Percentiles rank a stretch among this genome's conserved stretches.
phyloP scores from a whole-genome alignment of 1,140 invertebrate species.

The Calephelis nemesis region DNA sequence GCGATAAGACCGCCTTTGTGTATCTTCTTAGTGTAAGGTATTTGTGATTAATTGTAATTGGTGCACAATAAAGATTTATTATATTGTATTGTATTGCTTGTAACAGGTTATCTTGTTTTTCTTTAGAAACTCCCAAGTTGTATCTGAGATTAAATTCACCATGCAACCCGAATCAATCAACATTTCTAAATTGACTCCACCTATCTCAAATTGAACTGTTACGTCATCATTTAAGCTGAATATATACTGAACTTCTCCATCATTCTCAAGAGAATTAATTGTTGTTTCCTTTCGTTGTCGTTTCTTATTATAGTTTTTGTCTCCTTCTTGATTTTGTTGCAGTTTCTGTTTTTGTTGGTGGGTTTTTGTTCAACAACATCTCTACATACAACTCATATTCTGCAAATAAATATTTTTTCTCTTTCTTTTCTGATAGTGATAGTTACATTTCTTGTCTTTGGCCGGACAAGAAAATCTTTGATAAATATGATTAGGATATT shows the following conservation, averaged over 20 bases:
- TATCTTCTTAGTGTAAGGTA: no score
- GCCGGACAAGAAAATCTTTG: no score
- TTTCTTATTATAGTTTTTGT: neutral
- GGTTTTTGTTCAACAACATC: no score
- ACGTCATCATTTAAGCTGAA: slow-evolving; percentile 31
- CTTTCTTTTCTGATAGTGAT: neutral
- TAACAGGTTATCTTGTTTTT: slow-evolving; percentile 10
- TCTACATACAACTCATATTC: no score
- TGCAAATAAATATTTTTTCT: no score
- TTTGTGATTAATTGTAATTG: no score
- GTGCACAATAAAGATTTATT: no score
- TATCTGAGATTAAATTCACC: slow-evolving; percentile 39
- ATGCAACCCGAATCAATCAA: slow-evolving; percentile 38
- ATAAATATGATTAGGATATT: no score
- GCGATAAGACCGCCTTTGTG: no score
- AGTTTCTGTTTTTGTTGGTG: neutral
- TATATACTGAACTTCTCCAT: slow-evolving; percentile 12
- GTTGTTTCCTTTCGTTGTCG: neutral
- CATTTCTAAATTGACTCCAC: slow-evolving; percentile 30
- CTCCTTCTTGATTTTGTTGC: neutral
- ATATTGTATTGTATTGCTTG: no score
- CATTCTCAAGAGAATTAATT: slow-evolving; percentile 1
- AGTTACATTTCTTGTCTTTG: neutral
- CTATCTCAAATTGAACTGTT: slow-evolving; percentile 25
- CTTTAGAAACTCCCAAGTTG: slow-evolving; percentile 23